Percentiles rank a stretch among this genome's conserved stretches.
Conservation (phyloP, 2,113 vertebrate species). For the Cebus imitator region DNA sequence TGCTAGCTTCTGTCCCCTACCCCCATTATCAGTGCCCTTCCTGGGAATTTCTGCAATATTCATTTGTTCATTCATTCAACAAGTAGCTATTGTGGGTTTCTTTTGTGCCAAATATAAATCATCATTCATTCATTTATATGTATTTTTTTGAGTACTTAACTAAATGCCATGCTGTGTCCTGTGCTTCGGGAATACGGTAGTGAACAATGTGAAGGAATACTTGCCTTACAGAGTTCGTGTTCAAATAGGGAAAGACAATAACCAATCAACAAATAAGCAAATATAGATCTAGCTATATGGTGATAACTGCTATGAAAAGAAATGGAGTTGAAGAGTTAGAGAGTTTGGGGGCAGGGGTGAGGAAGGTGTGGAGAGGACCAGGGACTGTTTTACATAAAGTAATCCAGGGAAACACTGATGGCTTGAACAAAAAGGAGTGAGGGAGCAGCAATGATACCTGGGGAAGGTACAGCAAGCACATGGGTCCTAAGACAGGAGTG, state of each 20-base stretch:
- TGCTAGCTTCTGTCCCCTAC: background rate
- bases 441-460: background rate
- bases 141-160: slow-evolving; percentile 13
- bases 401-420: background rate
- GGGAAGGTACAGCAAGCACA: background rate
- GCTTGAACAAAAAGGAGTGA: background rate
- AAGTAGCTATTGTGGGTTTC: background rate
- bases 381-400: background rate
- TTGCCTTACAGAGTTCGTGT: background rate
- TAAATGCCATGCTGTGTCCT: background rate
- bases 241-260: background rate
- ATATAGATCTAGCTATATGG: background rate
- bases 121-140: background rate
- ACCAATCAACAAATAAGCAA: background rate
- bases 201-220: background rate
- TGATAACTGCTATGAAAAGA: background rate
- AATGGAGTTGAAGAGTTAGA: background rate
- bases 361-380: background rate
- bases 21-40: background rate
- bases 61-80: background rate
- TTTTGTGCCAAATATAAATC: background rate
- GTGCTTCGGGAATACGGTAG: background rate
- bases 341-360: background rate
- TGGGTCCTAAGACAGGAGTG: background rate
- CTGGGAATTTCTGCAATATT: background rate